Base-by-base conservation (phyloP, 2,888 invertebrate genomes). In the Mimachlamys varia region DNA sequence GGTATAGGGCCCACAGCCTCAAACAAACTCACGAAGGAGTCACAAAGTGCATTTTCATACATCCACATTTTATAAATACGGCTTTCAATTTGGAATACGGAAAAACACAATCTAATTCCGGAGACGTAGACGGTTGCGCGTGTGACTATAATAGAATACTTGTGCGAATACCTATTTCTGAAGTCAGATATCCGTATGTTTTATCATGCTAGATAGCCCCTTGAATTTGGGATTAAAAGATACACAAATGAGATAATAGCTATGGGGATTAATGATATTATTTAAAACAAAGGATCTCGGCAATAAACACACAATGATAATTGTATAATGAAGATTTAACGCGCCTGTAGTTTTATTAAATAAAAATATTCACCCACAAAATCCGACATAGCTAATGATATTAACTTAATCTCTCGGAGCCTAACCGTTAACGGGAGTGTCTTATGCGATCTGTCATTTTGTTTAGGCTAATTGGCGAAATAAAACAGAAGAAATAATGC, bases 11-110 rank as follows among this genome's bases (percentile, higher is more conserved):
- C 76, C 76, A 33, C 27, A 76, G 33, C 19, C 76, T 76, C 76
- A 76, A 76, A 76, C 76, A 76, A 62, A 76, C 76, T 12, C 27
- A 76, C 33, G 33, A 76, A 19, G 33, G 76, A 76, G 76, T 76
- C 76, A 76, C 76, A 76, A 76, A 76, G 76, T 76, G 76, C 76
- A 76, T 76, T 76, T 76, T 76, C 76, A 76, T 76, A 76, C 76
- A 76, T 76, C 33, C 76, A 76, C 76, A 76, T 76, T 76, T 76
- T 76, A 76, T 76, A 76, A 76, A 76, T 76, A 76, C 27, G 19
- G 76, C 76, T 33, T 76, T 76, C 76, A 76, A 76, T 33, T 76
- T 27, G 33, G 76, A 76, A 76, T 76, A 76, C 76, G 76, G 27
- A 76, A 76, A 76, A 76, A 76, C 76, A 33, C 76, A 76, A 33